Percentiles rank a stretch among this genome's conserved stretches.
phyloP scores from a whole-genome alignment of 2,888 invertebrate genomes.

The Scaptomyza flava region DNA sequence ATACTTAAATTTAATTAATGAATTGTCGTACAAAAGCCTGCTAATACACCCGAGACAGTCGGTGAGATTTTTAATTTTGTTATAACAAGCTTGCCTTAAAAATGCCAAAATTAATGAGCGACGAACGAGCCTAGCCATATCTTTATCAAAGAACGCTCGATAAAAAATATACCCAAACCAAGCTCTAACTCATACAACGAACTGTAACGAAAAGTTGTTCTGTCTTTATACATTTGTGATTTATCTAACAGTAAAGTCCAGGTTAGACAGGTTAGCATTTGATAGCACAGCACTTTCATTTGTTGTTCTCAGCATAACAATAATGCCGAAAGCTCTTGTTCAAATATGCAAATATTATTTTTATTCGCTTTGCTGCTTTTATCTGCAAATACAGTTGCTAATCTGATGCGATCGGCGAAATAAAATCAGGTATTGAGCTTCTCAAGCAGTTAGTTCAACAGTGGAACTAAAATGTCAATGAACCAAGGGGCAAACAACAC shows the following conservation, averaged over 20 bases:
- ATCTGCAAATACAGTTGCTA: conserved; percentile 43
- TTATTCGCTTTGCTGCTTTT: conserved; percentile 49
- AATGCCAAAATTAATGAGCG: conserved; percentile 54
- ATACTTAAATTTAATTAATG: conserved; percentile 50
- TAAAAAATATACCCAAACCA: conserved; percentile 27
- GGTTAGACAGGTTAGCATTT: conserved; percentile 63
- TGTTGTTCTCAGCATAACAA: conserved; percentile 56
- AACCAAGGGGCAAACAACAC: conserved; percentile 41
- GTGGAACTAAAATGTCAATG: conserved; percentile 50
- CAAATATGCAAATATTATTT: conserved; percentile 68
- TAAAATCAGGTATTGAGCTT: conserved; percentile 35
- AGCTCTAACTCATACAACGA: too few species aligned
- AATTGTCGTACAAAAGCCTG: conserved; percentile 56
- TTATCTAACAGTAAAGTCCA: conserved; percentile 22
- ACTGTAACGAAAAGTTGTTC: neutral
- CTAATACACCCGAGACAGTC: conserved; percentile 7
- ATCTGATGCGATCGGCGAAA: conserved; percentile 22
- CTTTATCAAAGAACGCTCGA: conserved; percentile 4
- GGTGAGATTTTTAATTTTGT: conserved; percentile 54
- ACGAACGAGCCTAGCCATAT: conserved; percentile 1
- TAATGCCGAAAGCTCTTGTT: conserved; percentile 56
- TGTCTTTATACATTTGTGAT: neutral
- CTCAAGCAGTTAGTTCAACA: conserved; percentile 13
- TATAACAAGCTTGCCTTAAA: conserved; percentile 54
- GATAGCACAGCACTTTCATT: conserved; percentile 73